phyloP scores from a whole-genome alignment of 2,888 invertebrate genomes.

The Pachymerium ferrugineum region DNA sequence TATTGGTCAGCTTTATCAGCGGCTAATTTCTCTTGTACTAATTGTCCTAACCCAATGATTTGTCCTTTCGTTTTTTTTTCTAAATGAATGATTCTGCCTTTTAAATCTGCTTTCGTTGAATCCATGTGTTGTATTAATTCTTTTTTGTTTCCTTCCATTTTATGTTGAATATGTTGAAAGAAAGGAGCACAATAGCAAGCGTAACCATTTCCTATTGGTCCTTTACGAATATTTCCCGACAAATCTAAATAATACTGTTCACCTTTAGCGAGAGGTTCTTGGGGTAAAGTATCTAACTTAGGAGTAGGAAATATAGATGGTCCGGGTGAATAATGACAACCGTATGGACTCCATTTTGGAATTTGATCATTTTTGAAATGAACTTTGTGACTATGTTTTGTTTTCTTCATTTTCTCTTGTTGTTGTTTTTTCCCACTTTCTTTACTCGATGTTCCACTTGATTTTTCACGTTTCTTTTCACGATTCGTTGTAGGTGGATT shows the following conservation, averaged over 20 bases:
- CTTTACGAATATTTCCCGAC: conserved; percentile 90
- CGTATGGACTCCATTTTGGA: conserved; percentile 59
- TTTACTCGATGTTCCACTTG: conserved; percentile 49
- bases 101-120: conserved; percentile 70
- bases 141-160: conserved; percentile 68
- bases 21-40: conserved; percentile 59
- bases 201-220: conserved; percentile 88
- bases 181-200: conserved; percentile 90
- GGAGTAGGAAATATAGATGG: conserved; percentile 80
- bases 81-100: conserved; percentile 72
- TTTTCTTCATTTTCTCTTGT: too few species aligned
- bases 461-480: conserved; percentile 45
- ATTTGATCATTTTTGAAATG: conserved; percentile 37
- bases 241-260: conserved; percentile 92
- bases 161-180: conserved; percentile 77
- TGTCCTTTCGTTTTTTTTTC: conserved; percentile 68
- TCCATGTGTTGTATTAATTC: conserved; percentile 72
- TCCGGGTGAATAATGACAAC: conserved; percentile 84
- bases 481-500: conserved; percentile 52
- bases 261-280: conserved; percentile 76
- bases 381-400: conserved; percentile 48
- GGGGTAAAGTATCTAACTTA: conserved; percentile 74
- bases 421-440: conserved; percentile 47
- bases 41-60: conserved; percentile 55
- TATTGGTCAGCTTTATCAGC: conserved; percentile 59